Evolutionary conservation across 2,888 invertebrate species (phyloP), one percentile per base, ranked within the genome.

Genomic region (Spilosoma lubricipeda): DNA sequence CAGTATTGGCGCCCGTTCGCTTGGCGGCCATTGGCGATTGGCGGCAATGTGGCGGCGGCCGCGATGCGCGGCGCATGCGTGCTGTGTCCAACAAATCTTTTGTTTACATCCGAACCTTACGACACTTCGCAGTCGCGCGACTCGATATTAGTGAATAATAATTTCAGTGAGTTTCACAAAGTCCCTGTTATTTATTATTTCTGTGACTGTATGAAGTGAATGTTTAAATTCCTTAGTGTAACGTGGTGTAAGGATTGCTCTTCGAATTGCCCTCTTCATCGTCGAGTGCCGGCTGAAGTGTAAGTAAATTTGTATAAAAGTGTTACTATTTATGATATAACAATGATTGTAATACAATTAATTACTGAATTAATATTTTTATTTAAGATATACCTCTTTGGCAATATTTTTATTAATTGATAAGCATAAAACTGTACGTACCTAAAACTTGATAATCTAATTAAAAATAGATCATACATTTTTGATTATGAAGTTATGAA

Each of bases 51-150:
- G 80, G 75, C 78, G 84, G 48, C 77, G 76, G 79, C 77, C 83
- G 86, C 82, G 76, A 45, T 67, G 69, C 78, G 80, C 79, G 77
- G 86, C 91, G 91, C 91, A 89, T 88, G 91, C 89, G 90, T 82
- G 78, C 59, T 15, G 68, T 68, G 65, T 39, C 13, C 68, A 52
- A 64, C 56, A 23, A 76, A 36, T 70, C 78, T 80, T 82, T 87
- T 86, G 86, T 86, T 88, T 87, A 86, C 85, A 20, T 76, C 71
- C 63, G 42, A 72, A 72, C 76, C 72, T 68, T 33, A 64, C 84
- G 77, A 77, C 81, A 68, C 74, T 42, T 42, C 77, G 72, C 64
- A 63, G 69, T 70, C 75, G 79, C 75, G 81, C 75, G 77, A 75
- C 77, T 72, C 74, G 65, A 66, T 36, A 73, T 56, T 65, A 68